A percentile compares a stretch with the other conserved stretches of the same genome.
Conservation (phyloP, 2,888 invertebrate genomes). For the Leucoptera coffeella region DNA sequence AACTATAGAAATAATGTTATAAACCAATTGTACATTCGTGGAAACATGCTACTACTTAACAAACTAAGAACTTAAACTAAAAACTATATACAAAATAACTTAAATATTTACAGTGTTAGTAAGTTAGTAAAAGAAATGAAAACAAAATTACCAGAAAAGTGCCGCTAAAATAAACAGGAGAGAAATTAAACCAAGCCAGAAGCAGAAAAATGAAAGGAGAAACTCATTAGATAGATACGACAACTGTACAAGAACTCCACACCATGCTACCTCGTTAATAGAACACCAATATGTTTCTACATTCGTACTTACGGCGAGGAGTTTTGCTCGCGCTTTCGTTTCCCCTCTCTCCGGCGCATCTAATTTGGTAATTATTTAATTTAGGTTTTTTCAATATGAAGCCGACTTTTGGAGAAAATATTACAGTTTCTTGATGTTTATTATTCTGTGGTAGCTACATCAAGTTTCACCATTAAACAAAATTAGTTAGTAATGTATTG, state of each 20-base stretch:
- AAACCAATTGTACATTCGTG: no score
- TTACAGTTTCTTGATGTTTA: conserved; percentile 24
- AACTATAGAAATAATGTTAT: no score
- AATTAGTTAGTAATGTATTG: conserved; percentile 24
- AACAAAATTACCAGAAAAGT: no score
- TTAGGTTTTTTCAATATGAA: conserved; percentile 23
- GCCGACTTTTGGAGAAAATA: conserved; percentile 40
- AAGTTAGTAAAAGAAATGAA: no score
- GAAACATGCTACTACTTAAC: no score
- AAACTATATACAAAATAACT: no score
- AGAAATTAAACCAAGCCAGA: conserved; percentile 10
- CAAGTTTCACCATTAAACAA: conserved; percentile 31
- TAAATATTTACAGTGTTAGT: no score
- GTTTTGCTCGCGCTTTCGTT: conserved; percentile 12
- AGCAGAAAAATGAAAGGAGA: conserved; percentile 7
- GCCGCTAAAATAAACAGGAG: conserved; percentile 1
- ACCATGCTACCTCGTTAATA: conserved; percentile 32
- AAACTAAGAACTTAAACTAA: no score
- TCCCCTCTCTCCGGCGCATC: conserved; percentile 24
- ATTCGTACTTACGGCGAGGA: conserved; percentile 30
- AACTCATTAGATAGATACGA: conserved; percentile 13
- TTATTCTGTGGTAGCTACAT: conserved; percentile 28
- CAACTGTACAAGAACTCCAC: conserved; percentile 18
- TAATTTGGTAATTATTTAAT: conserved; percentile 13
- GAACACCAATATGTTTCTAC: conserved; percentile 25